Evolutionary conservation across 2,113 vertebrate genomes (phyloP).

Genomic region (Clarias batrachus): DNA sequence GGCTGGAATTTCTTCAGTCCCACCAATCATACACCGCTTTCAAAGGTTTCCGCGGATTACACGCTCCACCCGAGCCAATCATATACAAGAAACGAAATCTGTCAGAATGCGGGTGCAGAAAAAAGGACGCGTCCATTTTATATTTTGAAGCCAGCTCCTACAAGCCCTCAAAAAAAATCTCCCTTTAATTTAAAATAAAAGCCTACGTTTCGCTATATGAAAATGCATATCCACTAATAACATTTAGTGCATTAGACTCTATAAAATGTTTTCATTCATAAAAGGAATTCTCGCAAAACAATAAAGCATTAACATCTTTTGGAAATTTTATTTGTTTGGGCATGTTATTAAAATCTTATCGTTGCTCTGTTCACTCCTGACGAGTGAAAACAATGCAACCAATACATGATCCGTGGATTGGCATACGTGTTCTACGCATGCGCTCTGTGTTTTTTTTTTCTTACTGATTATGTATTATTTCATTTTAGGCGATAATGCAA

Average conservation of each 20-base stretch:
- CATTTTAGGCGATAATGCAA: background rate
- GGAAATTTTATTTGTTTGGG: background rate
- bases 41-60: background rate
- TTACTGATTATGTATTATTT: background rate
- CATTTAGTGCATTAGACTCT: too few relatives aligned
- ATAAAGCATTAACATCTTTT: background rate
- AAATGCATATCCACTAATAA: background rate
- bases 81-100: background rate
- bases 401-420: background rate
- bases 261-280: background rate
- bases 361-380: background rate
- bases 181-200: constrained; percentile 1
- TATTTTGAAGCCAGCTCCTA: background rate
- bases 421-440: constrained; percentile 50
- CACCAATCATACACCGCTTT: background rate
- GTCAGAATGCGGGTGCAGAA: constrained; percentile 15
- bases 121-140: background rate
- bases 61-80: background rate
- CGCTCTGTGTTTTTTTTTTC: constrained; percentile 9
- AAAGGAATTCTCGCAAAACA: background rate
- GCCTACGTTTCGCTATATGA: background rate
- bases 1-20: background rate
- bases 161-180: background rate
- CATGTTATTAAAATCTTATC: background rate
- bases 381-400: background rate